Evolutionary conservation across 2,113 vertebrate species (phyloP).

Genomic region (Aythya baeri): DNA sequence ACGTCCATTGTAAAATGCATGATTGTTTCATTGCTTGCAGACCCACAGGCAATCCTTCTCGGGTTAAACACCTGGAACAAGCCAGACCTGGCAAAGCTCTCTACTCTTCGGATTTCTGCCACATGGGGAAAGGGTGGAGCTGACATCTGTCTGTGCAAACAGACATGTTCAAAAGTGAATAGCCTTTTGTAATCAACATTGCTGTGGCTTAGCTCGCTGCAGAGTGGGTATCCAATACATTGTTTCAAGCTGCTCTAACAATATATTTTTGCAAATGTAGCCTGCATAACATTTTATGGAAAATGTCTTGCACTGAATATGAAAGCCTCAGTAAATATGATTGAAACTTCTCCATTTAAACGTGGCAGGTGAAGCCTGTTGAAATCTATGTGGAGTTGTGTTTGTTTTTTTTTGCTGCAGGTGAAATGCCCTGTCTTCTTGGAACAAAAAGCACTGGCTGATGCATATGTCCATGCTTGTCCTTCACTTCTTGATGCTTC

Average conservation of each 20-base stretch:
- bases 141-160: not conserved
- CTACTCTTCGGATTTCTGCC: not conserved
- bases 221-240: not conserved
- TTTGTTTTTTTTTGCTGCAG: not conserved
- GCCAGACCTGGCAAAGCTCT: not conserved
- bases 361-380: not conserved
- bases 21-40: not conserved
- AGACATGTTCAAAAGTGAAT: not conserved
- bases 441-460: not conserved
- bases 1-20: not conserved
- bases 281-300: fast-evolving
- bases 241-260: not conserved
- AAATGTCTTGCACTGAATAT: not conserved
- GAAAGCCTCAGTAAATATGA: not conserved
- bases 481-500: not conserved
- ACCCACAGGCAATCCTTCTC: not conserved
- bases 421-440: not conserved
- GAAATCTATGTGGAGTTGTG: not conserved
- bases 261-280: not conserved
- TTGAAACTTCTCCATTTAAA: not conserved
- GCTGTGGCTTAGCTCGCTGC: not conserved
- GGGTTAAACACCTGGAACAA: not conserved
- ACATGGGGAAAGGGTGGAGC: not conserved
- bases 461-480: not conserved
- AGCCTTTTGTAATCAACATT: not conserved